A percentile compares a stretch with the other conserved stretches of the same genome.
phyloP scores from a whole-genome alignment of 2,113 vertebrate genomes.

The Typhlomys cinereus region DNA sequence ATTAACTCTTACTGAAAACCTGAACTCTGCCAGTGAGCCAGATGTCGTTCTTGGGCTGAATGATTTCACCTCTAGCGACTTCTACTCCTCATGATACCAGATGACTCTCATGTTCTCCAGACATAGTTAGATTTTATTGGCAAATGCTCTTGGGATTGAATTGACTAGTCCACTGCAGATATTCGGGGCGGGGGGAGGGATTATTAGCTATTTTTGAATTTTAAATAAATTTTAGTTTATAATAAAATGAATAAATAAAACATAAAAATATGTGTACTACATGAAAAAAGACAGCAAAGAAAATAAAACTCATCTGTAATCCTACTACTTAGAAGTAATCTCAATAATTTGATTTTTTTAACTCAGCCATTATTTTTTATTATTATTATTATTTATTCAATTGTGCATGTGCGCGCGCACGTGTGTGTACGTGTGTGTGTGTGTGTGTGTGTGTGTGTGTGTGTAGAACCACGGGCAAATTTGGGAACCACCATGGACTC shows the following conservation, averaged over 20 bases:
- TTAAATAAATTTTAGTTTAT: background rate
- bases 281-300: background rate
- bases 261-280: background rate
- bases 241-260: conserved; percentile 24
- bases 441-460: too few species aligned
- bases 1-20: conserved; percentile 1
- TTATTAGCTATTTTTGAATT: conserved; percentile 39
- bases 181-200: background rate
- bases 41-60: background rate
- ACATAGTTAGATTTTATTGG: background rate
- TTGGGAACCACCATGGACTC: too few species aligned
- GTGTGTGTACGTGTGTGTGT: too few species aligned
- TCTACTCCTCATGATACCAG: background rate
- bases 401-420: too few species aligned
- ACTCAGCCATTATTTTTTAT: background rate
- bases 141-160: background rate
- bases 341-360: conserved; percentile 7
- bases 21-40: background rate
- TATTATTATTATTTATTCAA: too few species aligned
- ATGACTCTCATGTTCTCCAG: background rate
- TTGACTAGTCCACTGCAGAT: background rate
- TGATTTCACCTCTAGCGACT: background rate
- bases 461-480: too few species aligned
- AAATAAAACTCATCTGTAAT: conserved; percentile 45
- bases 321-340: background rate